Evolutionary conservation across 2,888 invertebrate species (phyloP), one percentile per base, ranked within the genome.

Genomic region (Torymus aiolomorphi): DNA sequence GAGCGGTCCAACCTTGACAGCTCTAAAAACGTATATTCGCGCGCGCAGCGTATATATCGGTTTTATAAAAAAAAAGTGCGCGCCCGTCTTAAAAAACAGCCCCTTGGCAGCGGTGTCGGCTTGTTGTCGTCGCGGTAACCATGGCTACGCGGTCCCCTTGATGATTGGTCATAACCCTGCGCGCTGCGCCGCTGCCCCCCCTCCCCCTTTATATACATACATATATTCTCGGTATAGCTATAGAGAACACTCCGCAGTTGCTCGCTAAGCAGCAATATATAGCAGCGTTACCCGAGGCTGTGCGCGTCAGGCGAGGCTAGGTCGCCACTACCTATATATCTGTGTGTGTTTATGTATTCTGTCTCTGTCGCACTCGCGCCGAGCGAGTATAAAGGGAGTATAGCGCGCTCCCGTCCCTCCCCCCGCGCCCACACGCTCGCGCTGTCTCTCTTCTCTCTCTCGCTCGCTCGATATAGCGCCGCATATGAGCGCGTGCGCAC

Each of bases 41-140:
- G 20, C 20, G 20, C 20, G 2, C 20, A 20, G 20, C 20, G 20
- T 20, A 20, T 20, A 20, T 20, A 20, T 20, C 20, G 20, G 20
- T 11, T n/a, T 54, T 4, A 13, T 16, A 67, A 61, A 80, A 72
- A 72, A 76, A 62, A 69, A 59, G 13, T 24, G 49, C 71, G 76
- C 59, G 54, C 49, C 10, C 78, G 80, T 74, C 73, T 81, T 83
- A 80, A 87, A 88, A 88, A 87, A 87, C 85, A 86, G 86, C 86
- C 86, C 86, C 86, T 86, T 82, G 84, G 84, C 67, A 49, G 24
- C 54, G 42, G 14, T 70, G 74, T 67, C 82, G 85, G 84, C 87
- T 89, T 90, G 89, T 90, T 90, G 90, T 89, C 88, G 88, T 88
- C 86, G 86, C 82, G 85, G 89, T 90, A 88, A 87, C 88, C 88